Evolutionary conservation across 1,140 invertebrate genomes (phyloP).

Genomic region (Linepithema humile): DNA sequence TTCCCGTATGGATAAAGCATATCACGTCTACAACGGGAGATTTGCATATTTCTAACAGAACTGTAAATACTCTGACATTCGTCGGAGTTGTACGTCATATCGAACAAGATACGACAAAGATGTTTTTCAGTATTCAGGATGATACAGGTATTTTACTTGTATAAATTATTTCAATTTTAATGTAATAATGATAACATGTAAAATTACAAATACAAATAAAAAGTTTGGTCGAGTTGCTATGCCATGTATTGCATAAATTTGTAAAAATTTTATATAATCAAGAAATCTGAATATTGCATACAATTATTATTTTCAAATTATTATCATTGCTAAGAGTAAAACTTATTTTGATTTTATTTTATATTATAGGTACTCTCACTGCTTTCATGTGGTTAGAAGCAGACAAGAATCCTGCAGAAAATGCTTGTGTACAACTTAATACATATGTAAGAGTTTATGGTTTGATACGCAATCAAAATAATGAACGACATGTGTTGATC

Average conservation of each 20-base stretch:
- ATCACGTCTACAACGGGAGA: slow-evolving; percentile 65
- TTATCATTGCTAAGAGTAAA: too few relatives aligned
- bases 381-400: slow-evolving; percentile 80
- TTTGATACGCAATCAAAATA: slow-evolving; percentile 73
- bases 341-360: background rate
- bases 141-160: slow-evolving; percentile 77
- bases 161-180: background rate
- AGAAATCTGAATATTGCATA: too few relatives aligned
- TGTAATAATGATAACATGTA: slow-evolving; percentile 10
- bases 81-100: slow-evolving; percentile 75
- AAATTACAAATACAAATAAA: background rate
- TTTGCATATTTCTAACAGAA: slow-evolving; percentile 67
- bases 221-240: slow-evolving; percentile 8
- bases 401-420: slow-evolving; percentile 63
- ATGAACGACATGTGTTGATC: slow-evolving; percentile 72
- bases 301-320: background rate
- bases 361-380: slow-evolving; percentile 72
- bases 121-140: slow-evolving; percentile 78
- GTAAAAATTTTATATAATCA: background rate
- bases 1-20: slow-evolving; percentile 78
- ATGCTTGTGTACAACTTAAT: slow-evolving; percentile 55
- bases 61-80: slow-evolving; percentile 69
- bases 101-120: slow-evolving; percentile 76
- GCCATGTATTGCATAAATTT: background rate
- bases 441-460: slow-evolving; percentile 75